Percentiles rank a stretch among this genome's conserved stretches.
phyloP scores from a whole-genome alignment of 2,113 vertebrate species.

The Anguilla rostrata region DNA sequence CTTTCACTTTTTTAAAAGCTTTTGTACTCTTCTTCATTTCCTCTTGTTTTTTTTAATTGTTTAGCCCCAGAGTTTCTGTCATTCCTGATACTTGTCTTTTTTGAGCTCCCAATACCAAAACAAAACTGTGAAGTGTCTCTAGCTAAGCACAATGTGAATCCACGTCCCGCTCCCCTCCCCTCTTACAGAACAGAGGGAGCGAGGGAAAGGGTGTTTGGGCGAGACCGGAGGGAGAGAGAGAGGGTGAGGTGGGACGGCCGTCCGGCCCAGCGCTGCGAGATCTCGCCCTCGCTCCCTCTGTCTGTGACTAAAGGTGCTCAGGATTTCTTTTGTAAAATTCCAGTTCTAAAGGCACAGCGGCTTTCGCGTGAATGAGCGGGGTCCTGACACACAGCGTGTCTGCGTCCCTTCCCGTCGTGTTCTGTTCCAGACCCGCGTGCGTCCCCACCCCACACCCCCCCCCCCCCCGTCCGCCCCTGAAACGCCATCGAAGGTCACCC shows the following conservation, averaged over 20 bases:
- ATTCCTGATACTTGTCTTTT: neutral
- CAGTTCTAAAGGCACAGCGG: neutral
- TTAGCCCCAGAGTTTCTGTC: neutral
- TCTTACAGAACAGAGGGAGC: slow-evolving; percentile 33
- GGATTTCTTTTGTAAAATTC: neutral
- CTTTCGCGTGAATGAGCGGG: neutral
- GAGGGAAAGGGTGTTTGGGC: neutral
- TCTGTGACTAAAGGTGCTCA: slow-evolving; percentile 8
- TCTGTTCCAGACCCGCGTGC: neutral
- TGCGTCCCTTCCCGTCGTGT: neutral
- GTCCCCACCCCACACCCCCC: too few relatives aligned
- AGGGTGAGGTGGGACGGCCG: neutral
- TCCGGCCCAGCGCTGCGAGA: neutral
- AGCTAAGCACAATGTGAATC: slow-evolving; percentile 24
- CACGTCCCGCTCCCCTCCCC: slow-evolving; percentile 30
- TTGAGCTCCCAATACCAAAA: slow-evolving; percentile 47
- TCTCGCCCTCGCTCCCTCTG: neutral
- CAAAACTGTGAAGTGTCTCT: slow-evolving; percentile 54
- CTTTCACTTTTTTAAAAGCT: neutral
- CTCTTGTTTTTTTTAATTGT: neutral
- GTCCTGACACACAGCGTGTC: neutral
- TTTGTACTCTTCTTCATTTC: neutral
- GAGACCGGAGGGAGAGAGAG: neutral
- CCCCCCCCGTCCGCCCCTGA: neutral
- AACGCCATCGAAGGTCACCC: neutral